phyloP scores from a whole-genome alignment of 1,140 invertebrate species.

The Heliconius congener region DNA sequence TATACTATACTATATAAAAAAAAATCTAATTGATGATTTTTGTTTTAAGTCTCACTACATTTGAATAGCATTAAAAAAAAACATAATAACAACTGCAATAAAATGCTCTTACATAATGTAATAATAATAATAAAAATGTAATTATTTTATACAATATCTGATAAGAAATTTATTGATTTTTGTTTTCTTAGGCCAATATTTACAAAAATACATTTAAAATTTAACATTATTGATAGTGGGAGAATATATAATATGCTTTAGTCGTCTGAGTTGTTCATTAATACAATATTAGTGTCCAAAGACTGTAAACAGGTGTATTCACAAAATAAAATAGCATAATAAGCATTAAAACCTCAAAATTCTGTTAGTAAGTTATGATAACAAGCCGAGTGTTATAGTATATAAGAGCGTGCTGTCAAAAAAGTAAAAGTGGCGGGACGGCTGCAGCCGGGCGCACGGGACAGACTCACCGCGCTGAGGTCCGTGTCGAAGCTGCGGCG shows the following conservation, averaged over 20 bases:
- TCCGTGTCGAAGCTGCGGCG: constrained; percentile 76
- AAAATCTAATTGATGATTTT: too few species aligned
- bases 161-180: neutral
- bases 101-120: neutral
- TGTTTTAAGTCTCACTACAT: too few species aligned
- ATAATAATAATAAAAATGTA: neutral
- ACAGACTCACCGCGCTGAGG: constrained; percentile 66
- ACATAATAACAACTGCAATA: neutral
- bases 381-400: constrained; percentile 6
- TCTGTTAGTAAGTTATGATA: neutral
- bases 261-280: neutral
- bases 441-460: constrained; percentile 3
- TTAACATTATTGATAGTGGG: neutral
- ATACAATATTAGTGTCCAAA: neutral
- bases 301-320: neutral
- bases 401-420: constrained; percentile 14
- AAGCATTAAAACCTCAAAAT: neutral
- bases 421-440: constrained; percentile 28
- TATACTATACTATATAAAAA: too few species aligned
- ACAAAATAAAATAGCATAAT: neutral
- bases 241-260: neutral
- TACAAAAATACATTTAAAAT: neutral
- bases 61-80: neutral
- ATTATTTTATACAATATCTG: neutral
- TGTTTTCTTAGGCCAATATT: neutral